phyloP scores from a whole-genome alignment of 2,888 invertebrate genomes.

The Acleris sparsana region DNA sequence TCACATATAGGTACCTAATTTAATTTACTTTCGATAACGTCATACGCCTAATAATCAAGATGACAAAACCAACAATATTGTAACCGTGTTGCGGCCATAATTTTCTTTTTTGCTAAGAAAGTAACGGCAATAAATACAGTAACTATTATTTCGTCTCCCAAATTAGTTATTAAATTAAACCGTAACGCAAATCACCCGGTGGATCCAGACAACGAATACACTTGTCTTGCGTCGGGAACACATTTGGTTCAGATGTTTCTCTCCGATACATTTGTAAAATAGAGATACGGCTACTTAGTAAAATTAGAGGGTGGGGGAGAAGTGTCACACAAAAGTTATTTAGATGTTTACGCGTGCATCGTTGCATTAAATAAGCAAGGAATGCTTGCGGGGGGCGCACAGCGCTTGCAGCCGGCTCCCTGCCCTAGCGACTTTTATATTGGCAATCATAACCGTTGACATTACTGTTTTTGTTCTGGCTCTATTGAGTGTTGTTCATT shows the following conservation, averaged over 20 bases:
- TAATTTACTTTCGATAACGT: too few species aligned
- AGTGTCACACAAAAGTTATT: constrained; percentile 82
- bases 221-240: constrained; percentile 53
- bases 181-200: constrained; percentile 27
- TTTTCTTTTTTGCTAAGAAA: background rate
- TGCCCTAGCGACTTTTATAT: constrained; percentile 73
- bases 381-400: constrained; percentile 76
- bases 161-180: constrained; percentile 37
- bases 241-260: constrained; percentile 69
- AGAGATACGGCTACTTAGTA: constrained; percentile 80
- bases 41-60: too few species aligned
- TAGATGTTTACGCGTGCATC: constrained; percentile 83
- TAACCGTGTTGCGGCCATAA: too few species aligned
- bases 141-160: constrained; percentile 9
- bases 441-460: constrained; percentile 58
- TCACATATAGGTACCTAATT: too few species aligned
- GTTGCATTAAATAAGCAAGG: constrained; percentile 83
- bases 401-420: constrained; percentile 75
- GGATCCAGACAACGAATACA: constrained; percentile 29
- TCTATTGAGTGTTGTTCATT: constrained; percentile 16
- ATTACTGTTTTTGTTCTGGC: constrained; percentile 38
- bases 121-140: constrained; percentile 14
- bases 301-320: constrained; percentile 81
- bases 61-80: too few species aligned
- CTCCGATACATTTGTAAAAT: constrained; percentile 71